Percentiles rank a stretch among this genome's conserved stretches.
These are phyloP conservation scores for Aplysina aerophoba DNA, from an alignment of 37 sponge, comb jelly and placozoan genomes.

Conservation along the genomic window DNA sequence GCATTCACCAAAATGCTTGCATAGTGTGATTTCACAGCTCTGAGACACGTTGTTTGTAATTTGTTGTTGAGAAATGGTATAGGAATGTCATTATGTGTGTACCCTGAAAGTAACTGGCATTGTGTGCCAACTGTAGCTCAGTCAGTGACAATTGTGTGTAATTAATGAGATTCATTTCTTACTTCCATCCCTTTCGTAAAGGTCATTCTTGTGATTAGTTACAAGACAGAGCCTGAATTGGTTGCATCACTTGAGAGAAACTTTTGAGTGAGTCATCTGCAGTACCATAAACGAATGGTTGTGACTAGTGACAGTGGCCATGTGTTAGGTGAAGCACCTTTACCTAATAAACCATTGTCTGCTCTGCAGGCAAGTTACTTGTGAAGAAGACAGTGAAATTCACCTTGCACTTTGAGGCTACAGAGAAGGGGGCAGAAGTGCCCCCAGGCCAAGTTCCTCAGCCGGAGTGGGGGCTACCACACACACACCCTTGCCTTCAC, in stretches of 20 bases:
- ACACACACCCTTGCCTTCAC: constrained; percentile 59
- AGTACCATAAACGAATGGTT: too few species aligned
- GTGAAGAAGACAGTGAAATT: constrained; percentile 75
- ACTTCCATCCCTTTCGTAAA: neutral
- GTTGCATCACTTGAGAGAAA: constrained; percentile 24
- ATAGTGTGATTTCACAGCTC: too few species aligned
- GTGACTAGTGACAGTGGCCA: too few species aligned
- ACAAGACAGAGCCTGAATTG: constrained; percentile 59
- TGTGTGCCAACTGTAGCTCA: too few species aligned
- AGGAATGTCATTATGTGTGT: too few species aligned
- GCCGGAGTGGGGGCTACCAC: constrained; percentile 50
- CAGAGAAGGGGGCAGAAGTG: constrained; percentile 44
- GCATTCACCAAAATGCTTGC: too few species aligned
- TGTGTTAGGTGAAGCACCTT: too few species aligned
- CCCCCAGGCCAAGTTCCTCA: neutral
- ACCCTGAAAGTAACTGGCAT: too few species aligned
- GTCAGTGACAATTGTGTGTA: too few species aligned
- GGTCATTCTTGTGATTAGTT: constrained; percentile 62
- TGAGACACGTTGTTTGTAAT: too few species aligned
- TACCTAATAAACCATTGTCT: neutral
- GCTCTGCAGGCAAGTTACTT: constrained; percentile 45
- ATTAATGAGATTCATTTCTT: neutral
- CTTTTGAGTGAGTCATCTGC: constrained; percentile 50
- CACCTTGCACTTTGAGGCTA: constrained; percentile 40
- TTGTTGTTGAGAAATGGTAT: too few species aligned